phyloP scores from a whole-genome alignment of 2,113 vertebrate species.

The Protobothrops flavoviridis region DNA sequence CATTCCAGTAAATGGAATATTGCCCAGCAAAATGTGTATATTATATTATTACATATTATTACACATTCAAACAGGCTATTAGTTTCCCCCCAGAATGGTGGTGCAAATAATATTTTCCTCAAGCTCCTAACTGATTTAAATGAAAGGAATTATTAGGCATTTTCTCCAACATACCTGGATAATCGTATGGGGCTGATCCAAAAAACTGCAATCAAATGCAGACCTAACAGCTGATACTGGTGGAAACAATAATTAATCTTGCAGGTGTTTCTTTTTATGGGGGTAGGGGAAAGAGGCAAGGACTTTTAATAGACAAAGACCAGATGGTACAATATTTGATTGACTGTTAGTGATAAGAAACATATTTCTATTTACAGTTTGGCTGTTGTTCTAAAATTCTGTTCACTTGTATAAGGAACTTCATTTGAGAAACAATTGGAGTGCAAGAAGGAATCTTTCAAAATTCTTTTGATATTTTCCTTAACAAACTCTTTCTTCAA shows the following conservation, averaged over 20 bases:
- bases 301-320: background rate
- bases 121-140: slow-evolving; percentile 36
- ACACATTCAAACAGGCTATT: slow-evolving; percentile 52
- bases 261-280: background rate
- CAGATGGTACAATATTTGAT: background rate
- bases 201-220: background rate
- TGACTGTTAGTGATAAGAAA: background rate
- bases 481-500: background rate
- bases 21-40: slow-evolving; percentile 51
- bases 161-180: background rate
- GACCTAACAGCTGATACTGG: background rate
- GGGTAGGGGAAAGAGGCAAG: background rate
- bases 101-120: slow-evolving; percentile 60
- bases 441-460: background rate
- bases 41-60: slow-evolving; percentile 59
- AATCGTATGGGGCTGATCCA: background rate
- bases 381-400: background rate
- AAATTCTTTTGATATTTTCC: background rate
- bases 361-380: background rate
- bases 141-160: slow-evolving; percentile 29
- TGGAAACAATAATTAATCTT: background rate
- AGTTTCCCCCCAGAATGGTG: background rate
- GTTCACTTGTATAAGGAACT: background rate
- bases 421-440: background rate
- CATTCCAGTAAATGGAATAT: slow-evolving; percentile 62